Conservation (phyloP, 2,888 invertebrate species). For the Shargacucullia verbasci region DNA sequence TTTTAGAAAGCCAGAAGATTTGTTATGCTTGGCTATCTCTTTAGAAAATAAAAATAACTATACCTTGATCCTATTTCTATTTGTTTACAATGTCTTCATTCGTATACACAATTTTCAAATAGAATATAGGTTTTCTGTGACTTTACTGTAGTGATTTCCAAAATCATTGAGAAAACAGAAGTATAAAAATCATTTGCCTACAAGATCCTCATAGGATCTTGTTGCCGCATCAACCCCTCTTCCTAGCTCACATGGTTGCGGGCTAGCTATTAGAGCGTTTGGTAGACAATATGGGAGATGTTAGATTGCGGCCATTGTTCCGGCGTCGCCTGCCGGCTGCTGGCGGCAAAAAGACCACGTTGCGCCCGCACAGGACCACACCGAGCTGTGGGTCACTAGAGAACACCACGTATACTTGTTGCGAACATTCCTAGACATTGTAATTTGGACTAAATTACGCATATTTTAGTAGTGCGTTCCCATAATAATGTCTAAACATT, state of each 20-base stretch:
- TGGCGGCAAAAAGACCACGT: constrained; percentile 57
- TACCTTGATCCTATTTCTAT: too few relatives aligned
- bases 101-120: too few relatives aligned
- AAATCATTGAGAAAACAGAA: too few relatives aligned
- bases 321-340: constrained; percentile 62
- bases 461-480: too few relatives aligned
- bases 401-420: constrained; percentile 48
- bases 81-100: too few relatives aligned
- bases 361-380: constrained; percentile 54
- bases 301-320: constrained; percentile 78
- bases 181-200: not conserved
- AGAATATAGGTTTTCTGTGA: too few relatives aligned
- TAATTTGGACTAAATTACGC: constrained; percentile 17
- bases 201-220: not conserved
- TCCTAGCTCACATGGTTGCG: constrained; percentile 31
- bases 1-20: too few relatives aligned
- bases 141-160: too few relatives aligned
- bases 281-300: constrained; percentile 81
- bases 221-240: constrained; percentile 26
- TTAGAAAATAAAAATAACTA: too few relatives aligned
- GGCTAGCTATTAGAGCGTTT: constrained; percentile 75
- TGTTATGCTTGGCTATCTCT: too few relatives aligned
- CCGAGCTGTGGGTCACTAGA: constrained; percentile 50
- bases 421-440: constrained; percentile 38
- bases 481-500: too few relatives aligned